Conservation (phyloP, 2,113 vertebrate species). For the Oreochromis tanganicae region DNA sequence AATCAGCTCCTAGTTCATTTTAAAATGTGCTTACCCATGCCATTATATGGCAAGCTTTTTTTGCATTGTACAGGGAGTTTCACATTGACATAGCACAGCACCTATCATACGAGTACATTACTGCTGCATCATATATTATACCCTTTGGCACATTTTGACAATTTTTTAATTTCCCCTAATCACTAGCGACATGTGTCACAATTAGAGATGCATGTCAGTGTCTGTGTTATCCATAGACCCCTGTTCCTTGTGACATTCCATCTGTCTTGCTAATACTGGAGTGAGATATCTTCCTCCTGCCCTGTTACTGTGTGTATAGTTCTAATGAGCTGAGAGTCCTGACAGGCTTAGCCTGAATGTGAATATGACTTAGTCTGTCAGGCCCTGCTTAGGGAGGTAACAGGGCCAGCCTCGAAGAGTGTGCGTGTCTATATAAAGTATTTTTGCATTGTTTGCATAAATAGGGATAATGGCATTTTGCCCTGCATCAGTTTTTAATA, state of each 20-base stretch:
- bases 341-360: slow-evolving; percentile 40
- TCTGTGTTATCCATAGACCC: slow-evolving; percentile 29
- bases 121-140: not conserved
- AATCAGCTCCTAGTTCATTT: not conserved
- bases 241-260: slow-evolving; percentile 48
- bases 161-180: slow-evolving; percentile 6
- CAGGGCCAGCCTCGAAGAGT: not conserved
- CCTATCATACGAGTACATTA: not conserved
- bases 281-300: slow-evolving; percentile 61
- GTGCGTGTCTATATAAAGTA: not conserved
- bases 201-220: slow-evolving; percentile 21
- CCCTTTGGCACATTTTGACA: not conserved
- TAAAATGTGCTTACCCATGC: not conserved
- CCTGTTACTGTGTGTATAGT: slow-evolving; percentile 30
- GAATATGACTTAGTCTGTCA: slow-evolving; percentile 22
- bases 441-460: slow-evolving; percentile 3
- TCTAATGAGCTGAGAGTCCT: slow-evolving; percentile 59
- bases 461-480: not conserved
- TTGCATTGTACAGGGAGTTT: not conserved
- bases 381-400: slow-evolving; percentile 19
- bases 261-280: slow-evolving; percentile 53
- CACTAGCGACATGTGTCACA: slow-evolving; percentile 3
- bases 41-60: not conserved
- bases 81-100: not conserved
- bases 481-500: not conserved